Percentiles rank a stretch among this genome's conserved stretches.
phyloP scores from a whole-genome alignment of 2,113 vertebrate genomes.

The Microtus richardsoni region DNA sequence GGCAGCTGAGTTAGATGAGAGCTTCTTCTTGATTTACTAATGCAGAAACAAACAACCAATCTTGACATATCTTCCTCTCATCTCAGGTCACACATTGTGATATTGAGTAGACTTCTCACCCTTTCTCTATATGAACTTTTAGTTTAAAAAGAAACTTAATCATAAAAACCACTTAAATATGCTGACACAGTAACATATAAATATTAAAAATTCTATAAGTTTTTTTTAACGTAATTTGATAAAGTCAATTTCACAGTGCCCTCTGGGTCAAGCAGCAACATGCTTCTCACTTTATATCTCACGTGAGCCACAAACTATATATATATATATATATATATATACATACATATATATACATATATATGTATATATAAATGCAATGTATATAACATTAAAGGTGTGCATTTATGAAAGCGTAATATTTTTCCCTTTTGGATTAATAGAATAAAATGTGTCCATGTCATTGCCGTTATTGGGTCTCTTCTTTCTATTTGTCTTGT shows the following conservation, averaged over 20 bases:
- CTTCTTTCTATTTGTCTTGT: not conserved
- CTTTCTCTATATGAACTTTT: not conserved
- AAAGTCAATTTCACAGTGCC: conserved; percentile 28
- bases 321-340: too few species aligned
- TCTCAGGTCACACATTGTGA: not conserved
- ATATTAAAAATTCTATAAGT: conserved; percentile 16
- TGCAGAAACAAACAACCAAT: not conserved
- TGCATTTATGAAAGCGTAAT: conserved; percentile 50
- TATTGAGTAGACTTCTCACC: not conserved
- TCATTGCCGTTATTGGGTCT: not conserved
- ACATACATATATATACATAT: not conserved
- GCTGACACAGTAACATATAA: not conserved
- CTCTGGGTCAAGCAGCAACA: not conserved
- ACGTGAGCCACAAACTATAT: not conserved
- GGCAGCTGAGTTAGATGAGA: not conserved
- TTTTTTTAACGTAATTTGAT: conserved; percentile 37
- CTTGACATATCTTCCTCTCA: not conserved
- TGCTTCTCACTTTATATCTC: not conserved
- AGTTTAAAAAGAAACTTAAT: not conserved
- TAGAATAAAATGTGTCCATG: conserved; percentile 24
- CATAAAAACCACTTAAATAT: conserved; percentile 33
- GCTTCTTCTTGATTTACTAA: not conserved
- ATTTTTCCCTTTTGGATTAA: conserved; percentile 40
- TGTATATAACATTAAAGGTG: not conserved
- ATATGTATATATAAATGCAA: not conserved